A percentile compares a stretch with the other conserved stretches of the same genome.
phyloP scores from a whole-genome alignment of 2,113 vertebrate genomes.

The Eurypyga helias region DNA sequence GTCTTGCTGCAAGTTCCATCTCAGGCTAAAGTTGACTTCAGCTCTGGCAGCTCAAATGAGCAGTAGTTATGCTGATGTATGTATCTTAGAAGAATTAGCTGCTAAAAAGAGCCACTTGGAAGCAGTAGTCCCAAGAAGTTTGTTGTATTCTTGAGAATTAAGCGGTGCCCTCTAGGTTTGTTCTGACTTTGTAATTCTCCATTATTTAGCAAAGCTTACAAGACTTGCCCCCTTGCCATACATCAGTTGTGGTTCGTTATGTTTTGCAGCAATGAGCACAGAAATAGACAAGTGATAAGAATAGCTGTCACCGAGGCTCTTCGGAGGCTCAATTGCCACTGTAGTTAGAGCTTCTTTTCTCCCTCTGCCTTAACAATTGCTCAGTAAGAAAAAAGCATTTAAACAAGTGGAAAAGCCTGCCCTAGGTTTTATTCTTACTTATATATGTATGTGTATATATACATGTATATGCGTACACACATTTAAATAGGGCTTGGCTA shows the following conservation, averaged over 20 bases:
- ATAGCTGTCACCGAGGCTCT: not conserved
- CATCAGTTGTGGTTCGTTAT: not conserved
- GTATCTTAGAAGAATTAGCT: not conserved
- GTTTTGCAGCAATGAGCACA: not conserved
- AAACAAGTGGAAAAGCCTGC: not conserved
- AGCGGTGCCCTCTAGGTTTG: not conserved
- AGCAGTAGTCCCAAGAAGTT: not conserved
- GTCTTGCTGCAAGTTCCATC: not conserved
- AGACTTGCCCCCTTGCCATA: not conserved
- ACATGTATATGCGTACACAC: not conserved
- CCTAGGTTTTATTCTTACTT: not conserved
- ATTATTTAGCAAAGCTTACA: slow-evolving; percentile 12
- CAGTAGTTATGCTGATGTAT: not conserved
- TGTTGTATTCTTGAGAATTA: not conserved
- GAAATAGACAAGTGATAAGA: not conserved
- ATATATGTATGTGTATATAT: rapidly evolving
- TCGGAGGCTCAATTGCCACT: not conserved
- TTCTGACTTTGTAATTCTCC: not conserved
- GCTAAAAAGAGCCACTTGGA: not conserved
- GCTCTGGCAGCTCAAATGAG: not conserved
- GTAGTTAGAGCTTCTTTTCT: not conserved
- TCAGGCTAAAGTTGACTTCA: not conserved
- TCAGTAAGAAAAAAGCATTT: not conserved
- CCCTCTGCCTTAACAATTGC: not conserved
- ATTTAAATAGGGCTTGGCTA: not conserved